phyloP scores from a whole-genome alignment of 2,797 vertebrate genomes.

The Sebastes melanostomus region DNA sequence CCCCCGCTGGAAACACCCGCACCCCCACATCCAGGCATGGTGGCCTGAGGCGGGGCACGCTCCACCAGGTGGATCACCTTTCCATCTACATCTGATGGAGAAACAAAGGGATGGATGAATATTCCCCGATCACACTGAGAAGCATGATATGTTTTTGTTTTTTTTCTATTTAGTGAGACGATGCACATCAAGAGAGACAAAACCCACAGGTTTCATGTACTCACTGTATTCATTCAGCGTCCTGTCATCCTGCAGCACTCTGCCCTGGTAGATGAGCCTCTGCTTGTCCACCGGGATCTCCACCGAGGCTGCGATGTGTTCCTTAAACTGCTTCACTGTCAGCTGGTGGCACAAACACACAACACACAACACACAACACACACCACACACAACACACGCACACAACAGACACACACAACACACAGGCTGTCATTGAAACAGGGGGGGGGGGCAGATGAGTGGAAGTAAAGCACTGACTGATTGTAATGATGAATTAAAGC shows the following conservation, averaged over 20 bases:
- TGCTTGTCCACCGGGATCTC: conserved; percentile 88
- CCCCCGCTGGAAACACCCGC: conserved; percentile 64
- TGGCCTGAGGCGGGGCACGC: conserved; percentile 86
- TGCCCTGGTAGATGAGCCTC: conserved; percentile 89
- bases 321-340: conserved; percentile 90
- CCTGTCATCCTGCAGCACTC: conserved; percentile 89
- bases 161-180: too few relatives aligned
- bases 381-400: too few relatives aligned
- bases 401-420: too few relatives aligned
- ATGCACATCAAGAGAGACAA: too few relatives aligned
- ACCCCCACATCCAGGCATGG: conserved; percentile 73
- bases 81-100: conserved; percentile 84
- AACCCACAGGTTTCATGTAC: conserved; percentile 32
- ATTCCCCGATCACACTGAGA: too few relatives aligned
- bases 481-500: too few relatives aligned
- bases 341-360: conserved; percentile 70
- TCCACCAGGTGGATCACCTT: conserved; percentile 92
- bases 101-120: background rate
- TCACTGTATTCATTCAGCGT: conserved; percentile 88
- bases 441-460: too few relatives aligned
- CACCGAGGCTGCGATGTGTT: conserved; percentile 86
- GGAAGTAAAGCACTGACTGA: too few relatives aligned
- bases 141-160: too few relatives aligned
- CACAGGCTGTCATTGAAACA: too few relatives aligned
- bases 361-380: background rate